These are phyloP conservation scores for Falco berigora DNA, from an alignment of 2,797 vertebrate species.

Conservation along the genomic window DNA sequence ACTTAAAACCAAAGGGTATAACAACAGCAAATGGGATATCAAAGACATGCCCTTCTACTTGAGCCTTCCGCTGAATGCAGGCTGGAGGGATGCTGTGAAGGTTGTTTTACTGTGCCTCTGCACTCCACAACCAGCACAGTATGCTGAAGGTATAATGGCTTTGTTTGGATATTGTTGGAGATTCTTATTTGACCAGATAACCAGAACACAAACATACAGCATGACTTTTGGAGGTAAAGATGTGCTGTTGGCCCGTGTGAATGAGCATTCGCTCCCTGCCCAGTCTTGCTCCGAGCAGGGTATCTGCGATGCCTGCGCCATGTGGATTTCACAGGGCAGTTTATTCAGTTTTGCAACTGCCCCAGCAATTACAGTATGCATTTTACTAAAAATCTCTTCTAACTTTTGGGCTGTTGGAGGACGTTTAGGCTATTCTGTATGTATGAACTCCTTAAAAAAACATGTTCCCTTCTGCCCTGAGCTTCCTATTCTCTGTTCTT, in stretches of 20 bases:
- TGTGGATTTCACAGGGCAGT: not conserved
- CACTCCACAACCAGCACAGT: not conserved
- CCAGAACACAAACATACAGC: not conserved
- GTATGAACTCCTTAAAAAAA: not conserved
- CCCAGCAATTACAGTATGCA: not conserved
- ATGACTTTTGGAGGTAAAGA: not conserved
- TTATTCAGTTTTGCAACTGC: not conserved
- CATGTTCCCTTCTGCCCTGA: not conserved
- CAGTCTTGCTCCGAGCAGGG: not conserved
- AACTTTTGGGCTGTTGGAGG: not conserved
- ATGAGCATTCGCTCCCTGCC: not conserved
- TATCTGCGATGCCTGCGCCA: not conserved
- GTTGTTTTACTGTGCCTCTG: not conserved
- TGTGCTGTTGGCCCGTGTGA: not conserved
- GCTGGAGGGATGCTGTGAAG: not conserved
- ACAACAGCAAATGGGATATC: constrained; percentile 20
- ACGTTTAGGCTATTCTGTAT: not conserved
- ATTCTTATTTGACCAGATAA: not conserved
- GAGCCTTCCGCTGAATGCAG: not conserved
- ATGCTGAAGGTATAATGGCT: not conserved
- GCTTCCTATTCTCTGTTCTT: not conserved
- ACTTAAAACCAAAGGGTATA: constrained; percentile 30
- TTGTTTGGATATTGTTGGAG: not conserved
- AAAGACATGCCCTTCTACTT: constrained; percentile 5
- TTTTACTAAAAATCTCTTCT: not conserved